Evolutionary conservation across 2,797 vertebrate genomes (phyloP).

Genomic region (Toxotes lorentzi): DNA sequence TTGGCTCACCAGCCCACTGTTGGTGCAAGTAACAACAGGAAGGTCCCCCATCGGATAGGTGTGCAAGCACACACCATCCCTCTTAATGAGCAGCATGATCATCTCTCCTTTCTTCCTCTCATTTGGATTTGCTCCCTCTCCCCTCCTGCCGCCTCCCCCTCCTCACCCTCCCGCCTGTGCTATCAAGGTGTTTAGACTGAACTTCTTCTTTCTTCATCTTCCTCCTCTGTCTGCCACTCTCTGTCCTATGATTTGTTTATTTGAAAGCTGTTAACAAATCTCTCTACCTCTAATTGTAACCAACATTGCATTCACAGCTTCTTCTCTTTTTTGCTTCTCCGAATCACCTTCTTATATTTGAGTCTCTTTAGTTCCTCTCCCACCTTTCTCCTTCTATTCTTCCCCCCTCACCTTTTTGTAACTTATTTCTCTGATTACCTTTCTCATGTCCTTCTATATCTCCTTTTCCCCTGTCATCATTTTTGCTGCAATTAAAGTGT

Average conservation of each 20-base stretch:
- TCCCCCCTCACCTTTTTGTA: neutral
- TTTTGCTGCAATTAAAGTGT: neutral
- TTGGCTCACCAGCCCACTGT: neutral
- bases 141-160: conserved; percentile 11
- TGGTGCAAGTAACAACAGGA: too few relatives aligned
- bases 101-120: conserved; percentile 55
- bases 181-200: conserved; percentile 38
- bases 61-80: conserved; percentile 21
- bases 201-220: conserved; percentile 31
- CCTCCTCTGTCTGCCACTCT: conserved; percentile 34
- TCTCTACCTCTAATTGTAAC: conserved; percentile 24
- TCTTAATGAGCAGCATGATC: conserved; percentile 68
- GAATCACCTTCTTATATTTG: neutral
- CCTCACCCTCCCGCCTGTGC: conserved; percentile 43
- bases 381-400: neutral
- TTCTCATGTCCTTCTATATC: neutral
- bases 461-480: neutral
- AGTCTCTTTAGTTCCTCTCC: neutral
- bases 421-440: neutral
- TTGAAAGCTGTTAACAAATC: conserved; percentile 33
- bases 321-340: neutral
- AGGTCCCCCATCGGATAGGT: neutral
- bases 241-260: conserved; percentile 25
- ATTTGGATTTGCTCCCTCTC: conserved; percentile 59
- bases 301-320: conserved; percentile 6